phyloP scores from a whole-genome alignment of 1,140 invertebrate species.

The Ips typographus region DNA sequence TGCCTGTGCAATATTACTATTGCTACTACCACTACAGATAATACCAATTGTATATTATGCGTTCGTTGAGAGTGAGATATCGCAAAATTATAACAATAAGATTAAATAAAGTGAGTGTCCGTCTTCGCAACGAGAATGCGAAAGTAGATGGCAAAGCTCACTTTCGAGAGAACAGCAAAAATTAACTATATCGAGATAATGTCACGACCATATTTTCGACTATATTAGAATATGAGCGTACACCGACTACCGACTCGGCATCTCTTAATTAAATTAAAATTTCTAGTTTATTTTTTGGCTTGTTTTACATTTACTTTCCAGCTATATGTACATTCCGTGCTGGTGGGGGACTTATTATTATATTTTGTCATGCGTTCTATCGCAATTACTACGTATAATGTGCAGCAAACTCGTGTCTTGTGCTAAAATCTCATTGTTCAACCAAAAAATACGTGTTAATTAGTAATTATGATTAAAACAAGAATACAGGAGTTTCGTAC shows the following conservation, averaged over 20 bases:
- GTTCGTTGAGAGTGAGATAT: constrained; percentile 1
- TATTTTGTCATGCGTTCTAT: too few species aligned
- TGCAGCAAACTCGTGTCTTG: too few species aligned
- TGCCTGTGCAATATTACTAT: constrained; percentile 20
- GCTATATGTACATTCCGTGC: too few species aligned
- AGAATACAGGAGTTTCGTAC: too few species aligned
- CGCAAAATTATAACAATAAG: not conserved
- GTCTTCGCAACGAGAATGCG: not conserved
- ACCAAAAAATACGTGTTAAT: too few species aligned
- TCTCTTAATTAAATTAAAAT: constrained; percentile 7
- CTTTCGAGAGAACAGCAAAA: not conserved
- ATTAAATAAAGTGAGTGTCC: not conserved
- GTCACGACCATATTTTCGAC: not conserved
- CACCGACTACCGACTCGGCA: not conserved
- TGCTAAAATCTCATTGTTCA: too few species aligned
- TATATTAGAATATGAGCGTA: not conserved
- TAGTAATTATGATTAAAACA: too few species aligned
- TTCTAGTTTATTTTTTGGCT: not conserved
- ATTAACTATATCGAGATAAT: not conserved
- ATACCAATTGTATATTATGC: constrained; percentile 26
- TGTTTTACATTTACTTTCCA: not conserved
- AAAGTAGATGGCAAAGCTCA: not conserved
- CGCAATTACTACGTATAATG: too few species aligned
- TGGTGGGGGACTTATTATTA: too few species aligned
- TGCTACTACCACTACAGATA: constrained; percentile 10